Evolutionary conservation across 2,113 vertebrate genomes (phyloP).

Genomic region (Gulo gulo): DNA sequence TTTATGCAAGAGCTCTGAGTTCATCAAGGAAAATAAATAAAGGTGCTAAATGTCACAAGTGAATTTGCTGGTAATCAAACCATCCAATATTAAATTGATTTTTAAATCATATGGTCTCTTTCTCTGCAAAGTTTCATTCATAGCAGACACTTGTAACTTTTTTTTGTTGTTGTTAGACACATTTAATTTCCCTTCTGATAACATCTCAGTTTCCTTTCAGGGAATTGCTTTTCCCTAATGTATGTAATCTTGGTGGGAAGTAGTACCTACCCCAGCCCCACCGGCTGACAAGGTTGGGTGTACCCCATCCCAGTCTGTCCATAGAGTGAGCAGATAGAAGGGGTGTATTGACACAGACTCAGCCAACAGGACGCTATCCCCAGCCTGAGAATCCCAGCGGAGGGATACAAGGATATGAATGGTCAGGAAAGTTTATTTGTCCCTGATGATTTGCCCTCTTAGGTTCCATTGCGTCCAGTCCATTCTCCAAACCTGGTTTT

Average conservation of each 20-base stretch:
- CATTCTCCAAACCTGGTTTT: background rate
- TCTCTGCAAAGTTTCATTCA: slow-evolving; percentile 18
- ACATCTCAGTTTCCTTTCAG: background rate
- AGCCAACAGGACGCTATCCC: background rate
- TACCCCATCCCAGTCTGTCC: background rate
- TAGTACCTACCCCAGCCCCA: background rate
- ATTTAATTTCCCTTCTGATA: background rate
- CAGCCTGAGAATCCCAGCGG: background rate
- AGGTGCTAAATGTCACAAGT: slow-evolving; percentile 46
- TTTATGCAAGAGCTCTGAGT: slow-evolving; percentile 69
- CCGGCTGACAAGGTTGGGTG: background rate
- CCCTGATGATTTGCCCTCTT: background rate
- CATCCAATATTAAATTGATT: slow-evolving; percentile 39
- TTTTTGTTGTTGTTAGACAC: background rate
- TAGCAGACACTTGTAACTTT: background rate
- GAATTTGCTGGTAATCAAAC: slow-evolving; percentile 53
- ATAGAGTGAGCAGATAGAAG: background rate
- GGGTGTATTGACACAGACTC: background rate
- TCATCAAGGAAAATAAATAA: slow-evolving; percentile 69
- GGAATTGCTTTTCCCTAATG: background rate
- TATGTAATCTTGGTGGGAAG: background rate
- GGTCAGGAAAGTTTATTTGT: background rate
- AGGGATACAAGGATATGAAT: background rate
- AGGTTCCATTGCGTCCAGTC: background rate
- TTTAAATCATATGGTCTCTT: background rate